Conservation (phyloP, 1,140 invertebrate genomes). For the Chlorops oryzae region DNA sequence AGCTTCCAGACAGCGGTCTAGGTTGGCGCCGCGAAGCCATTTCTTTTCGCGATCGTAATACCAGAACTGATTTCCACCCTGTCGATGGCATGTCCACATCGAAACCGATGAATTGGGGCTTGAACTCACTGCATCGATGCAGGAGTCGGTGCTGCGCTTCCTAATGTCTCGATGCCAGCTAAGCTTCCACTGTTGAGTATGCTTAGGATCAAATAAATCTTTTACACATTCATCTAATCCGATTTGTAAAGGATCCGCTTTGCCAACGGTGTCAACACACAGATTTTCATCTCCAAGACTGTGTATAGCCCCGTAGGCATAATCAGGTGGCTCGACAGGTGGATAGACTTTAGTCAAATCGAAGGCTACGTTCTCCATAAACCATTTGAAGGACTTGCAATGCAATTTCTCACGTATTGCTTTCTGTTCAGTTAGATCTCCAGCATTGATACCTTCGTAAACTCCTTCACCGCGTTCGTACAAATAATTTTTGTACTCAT, state of each 20-base stretch:
- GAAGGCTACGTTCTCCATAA: conserved; percentile 89
- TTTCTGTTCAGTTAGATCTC: conserved; percentile 75
- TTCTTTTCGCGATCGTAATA: conserved; percentile 71
- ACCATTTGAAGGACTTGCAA: conserved; percentile 94
- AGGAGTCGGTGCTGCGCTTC: conserved; percentile 69
- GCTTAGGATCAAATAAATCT: conserved; percentile 49
- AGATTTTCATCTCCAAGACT: conserved; percentile 60
- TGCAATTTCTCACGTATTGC: conserved; percentile 67
- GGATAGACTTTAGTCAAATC: conserved; percentile 87
- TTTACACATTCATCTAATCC: conserved; percentile 53
- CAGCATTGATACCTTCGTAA: conserved; percentile 69
- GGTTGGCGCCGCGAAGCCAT: conserved; percentile 56
- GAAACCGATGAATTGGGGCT: conserved; percentile 67
- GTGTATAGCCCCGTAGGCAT: conserved; percentile 69
- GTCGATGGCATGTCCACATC: conserved; percentile 77
- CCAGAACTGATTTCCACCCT: conserved; percentile 90
- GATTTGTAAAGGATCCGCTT: conserved; percentile 60
- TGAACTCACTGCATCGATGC: conserved; percentile 83
- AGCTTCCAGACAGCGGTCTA: conserved; percentile 67
- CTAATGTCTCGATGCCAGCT: conserved; percentile 91
- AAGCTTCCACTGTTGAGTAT: conserved; percentile 63
- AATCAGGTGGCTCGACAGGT: conserved; percentile 80
- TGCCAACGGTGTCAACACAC: conserved; percentile 71
- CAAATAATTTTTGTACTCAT: conserved; percentile 84
- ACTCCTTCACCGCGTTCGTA: conserved; percentile 69